Evolutionary conservation across 2,888 invertebrate species (phyloP), one percentile per base, ranked within the genome.

Genomic region (Habroteleia sp.): DNA sequence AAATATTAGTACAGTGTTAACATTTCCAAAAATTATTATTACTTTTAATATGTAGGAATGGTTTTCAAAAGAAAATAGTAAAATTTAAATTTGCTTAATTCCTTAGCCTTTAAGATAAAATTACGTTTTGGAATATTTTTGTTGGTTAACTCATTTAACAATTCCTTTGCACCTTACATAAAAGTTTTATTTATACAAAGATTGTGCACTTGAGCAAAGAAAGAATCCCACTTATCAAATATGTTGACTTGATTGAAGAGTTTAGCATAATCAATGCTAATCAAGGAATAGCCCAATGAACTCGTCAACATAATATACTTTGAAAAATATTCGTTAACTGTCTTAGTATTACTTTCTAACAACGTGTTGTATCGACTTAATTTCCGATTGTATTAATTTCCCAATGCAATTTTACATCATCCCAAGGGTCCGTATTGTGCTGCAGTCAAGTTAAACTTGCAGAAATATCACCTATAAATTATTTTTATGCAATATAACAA

Each of bases 391-490:
- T 3, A 2, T 23, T 42, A 2, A 11, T 13, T n/a, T n/a, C 1
- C 42, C 42, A 42, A 25, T 42, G 42, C 0, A 0, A 1, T 42
- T 25, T 6, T 3, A 42, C 42, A 11, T 42, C 42, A 7, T 42
- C 25, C 42, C 42, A 42, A 13, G 42, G 42, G 3, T 42, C 23
- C 6, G 2, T n/a, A 13, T 42, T 42, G 13, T 42, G 42, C 0
- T 7, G 6, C 6, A 42, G 4, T 25, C 42, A 42, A 6, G 13
- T 1, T n/a, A 42, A 25, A 42, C 42, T 42, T 8, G 3, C 5
- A 1, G 7, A 3, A 37, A 37, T 8, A 16, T 17, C n/a, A 16
- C 11, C 37, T 37, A 11, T 2, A 35, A 14, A 35, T 31, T n/a
- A n/a, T n/a, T n/a, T n/a, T n/a, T n/a, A n/a, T n/a, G n/a, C n/a